phyloP scores from a whole-genome alignment of 37 sponge, comb jelly and placozoan genomes.

The Agelas oroides region DNA sequence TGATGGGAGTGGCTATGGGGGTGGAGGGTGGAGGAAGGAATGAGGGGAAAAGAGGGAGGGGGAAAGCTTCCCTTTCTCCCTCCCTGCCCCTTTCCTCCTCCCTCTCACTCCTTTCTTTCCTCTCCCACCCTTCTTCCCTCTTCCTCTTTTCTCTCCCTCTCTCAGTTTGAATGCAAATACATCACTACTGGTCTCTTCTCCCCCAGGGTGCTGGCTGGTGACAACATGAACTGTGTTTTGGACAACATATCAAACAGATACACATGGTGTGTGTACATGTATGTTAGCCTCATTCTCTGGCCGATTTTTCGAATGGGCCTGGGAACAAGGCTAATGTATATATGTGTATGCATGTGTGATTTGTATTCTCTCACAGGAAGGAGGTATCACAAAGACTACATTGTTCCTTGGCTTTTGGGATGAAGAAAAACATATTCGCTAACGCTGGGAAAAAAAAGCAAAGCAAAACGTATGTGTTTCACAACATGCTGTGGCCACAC shows the following conservation, averaged over 20 bases:
- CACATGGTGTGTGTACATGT: neutral
- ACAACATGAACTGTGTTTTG: slow-evolving; percentile 80
- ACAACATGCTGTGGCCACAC: too few species aligned
- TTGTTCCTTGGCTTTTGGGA: slow-evolving; percentile 70
- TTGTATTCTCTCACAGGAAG: slow-evolving; percentile 19
- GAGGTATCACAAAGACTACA: slow-evolving; percentile 1
- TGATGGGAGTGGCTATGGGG: too few species aligned
- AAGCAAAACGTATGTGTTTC: slow-evolving; percentile 36
- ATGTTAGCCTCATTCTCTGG: neutral
- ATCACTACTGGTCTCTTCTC: neutral
- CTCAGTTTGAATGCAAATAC: too few species aligned
- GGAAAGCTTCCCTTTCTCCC: too few species aligned
- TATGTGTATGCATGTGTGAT: too few species aligned
- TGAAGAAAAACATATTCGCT: slow-evolving; percentile 51
- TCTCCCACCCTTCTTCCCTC: too few species aligned
- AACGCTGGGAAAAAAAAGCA: slow-evolving; percentile 43
- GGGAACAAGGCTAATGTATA: too few species aligned
- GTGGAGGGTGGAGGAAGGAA: too few species aligned
- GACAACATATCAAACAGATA: slow-evolving; percentile 61
- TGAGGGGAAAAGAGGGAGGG: too few species aligned
- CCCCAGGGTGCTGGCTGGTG: slow-evolving; percentile 73
- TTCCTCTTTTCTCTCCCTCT: too few species aligned
- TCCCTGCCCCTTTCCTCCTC: too few species aligned
- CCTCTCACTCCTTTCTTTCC: too few species aligned
- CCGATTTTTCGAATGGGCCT: neutral